phyloP scores from a whole-genome alignment of 2,888 invertebrate species.

The Orthosia gothica region DNA sequence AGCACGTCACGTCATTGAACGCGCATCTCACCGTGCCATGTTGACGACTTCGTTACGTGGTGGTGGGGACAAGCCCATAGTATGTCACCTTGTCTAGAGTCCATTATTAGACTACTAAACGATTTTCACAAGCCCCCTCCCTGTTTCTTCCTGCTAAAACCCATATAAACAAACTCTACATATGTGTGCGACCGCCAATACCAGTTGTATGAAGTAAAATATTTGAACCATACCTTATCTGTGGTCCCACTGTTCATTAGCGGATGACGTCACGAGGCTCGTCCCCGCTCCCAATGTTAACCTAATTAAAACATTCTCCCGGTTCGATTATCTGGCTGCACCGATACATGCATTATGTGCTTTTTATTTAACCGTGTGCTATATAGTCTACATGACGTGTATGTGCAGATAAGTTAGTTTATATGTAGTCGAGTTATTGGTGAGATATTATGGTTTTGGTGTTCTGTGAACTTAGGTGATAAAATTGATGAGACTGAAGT shows the following conservation, averaged over 20 bases:
- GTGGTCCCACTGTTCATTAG: slow-evolving; percentile 61
- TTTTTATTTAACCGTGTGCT: slow-evolving; percentile 37
- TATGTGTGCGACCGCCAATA: slow-evolving; percentile 3
- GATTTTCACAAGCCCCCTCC: too few species aligned
- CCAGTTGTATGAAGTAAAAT: slow-evolving; percentile 6
- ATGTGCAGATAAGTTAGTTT: too few species aligned
- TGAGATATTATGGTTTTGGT: slow-evolving; percentile 1
- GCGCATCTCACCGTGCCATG: too few species aligned
- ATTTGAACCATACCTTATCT: slow-evolving; percentile 29
- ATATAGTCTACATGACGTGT: slow-evolving; percentile 1
- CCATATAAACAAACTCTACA: neutral
- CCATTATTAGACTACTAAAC: neutral
- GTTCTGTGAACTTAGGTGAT: neutral
- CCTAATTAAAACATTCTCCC: slow-evolving; percentile 87
- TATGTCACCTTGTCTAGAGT: neutral
- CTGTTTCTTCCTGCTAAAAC: neutral
- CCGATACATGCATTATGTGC: slow-evolving; percentile 61
- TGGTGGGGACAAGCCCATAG: too few species aligned
- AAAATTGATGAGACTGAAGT: neutral
- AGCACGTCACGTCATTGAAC: too few species aligned
- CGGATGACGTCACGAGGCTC: slow-evolving; percentile 62
- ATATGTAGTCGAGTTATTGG: slow-evolving; percentile 10
- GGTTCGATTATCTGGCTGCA: slow-evolving; percentile 67
- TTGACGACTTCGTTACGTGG: too few species aligned
- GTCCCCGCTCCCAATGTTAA: slow-evolving; percentile 72